Base-by-base conservation (phyloP, 2,888 invertebrate species). In the Cacoxenus indagator region DNA sequence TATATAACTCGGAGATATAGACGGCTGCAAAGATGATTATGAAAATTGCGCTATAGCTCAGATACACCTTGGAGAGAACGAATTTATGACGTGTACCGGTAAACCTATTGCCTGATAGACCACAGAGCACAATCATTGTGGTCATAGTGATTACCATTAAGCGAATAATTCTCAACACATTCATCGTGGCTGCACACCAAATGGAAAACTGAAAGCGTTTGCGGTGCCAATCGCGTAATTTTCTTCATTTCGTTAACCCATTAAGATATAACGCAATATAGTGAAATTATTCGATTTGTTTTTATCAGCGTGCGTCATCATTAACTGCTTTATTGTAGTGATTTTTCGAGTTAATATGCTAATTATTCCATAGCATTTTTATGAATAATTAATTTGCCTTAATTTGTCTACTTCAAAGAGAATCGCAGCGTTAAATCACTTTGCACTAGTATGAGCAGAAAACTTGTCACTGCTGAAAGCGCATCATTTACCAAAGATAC, bases 391-490 rank as follows among this genome's bases (percentile, higher is more conserved):
- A n/a, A n/a, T 2, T 37, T 37, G 5, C 14, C 1, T 37, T 4
- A 2, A 5, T 37, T 14, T 14, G 5, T 37, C 37, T 37, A 37
- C 37, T 37, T 37, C 14, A 37, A 37, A 37, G 37, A 37, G 14
- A 87, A 85, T 14, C 88, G 76, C 17, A 79, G 76, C 1, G 84
- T 80, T 43, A 88, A 73, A 76, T 88, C 88, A 27, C 81, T 75
- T 77, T 87, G 87, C 45, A 88, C 81, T 3, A 88, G 73, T 55
- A 87, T 86, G 2, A 88, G 65, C 14, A 85, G 73, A 65, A 87
- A 86, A 24, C 83, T 85, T 6, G 85, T 80, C 2, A 83, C 84
- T 2, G 86, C 77, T 0, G 87, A 81, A 1, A 88, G 71, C 0
- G 84, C 76, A 68, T 77, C 77, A 57, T 75, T 76, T 4, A 86